phyloP scores from a whole-genome alignment of 1,140 invertebrate genomes.

The Drosophila santomea region DNA sequence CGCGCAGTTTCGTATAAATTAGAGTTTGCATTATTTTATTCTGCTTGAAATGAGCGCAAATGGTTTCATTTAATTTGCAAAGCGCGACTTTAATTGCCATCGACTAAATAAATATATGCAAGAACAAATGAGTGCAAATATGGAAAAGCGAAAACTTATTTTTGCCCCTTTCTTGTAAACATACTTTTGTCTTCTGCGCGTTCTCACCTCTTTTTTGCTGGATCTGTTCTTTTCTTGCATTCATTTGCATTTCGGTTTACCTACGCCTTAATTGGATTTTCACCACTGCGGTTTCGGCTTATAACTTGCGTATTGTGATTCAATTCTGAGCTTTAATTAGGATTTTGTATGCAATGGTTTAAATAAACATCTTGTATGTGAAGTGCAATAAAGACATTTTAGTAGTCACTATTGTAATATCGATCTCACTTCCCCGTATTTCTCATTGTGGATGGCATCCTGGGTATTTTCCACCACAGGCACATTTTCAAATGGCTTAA shows the following conservation, averaged over 20 bases:
- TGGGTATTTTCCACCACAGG: not conserved
- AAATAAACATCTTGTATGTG: no score
- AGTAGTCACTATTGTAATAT: no score
- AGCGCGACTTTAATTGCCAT: slow-evolving; percentile 70
- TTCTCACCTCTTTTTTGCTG: not conserved
- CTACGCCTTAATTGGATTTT: slow-evolving; percentile 22
- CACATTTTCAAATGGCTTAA: slow-evolving; percentile 23
- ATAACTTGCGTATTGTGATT: not conserved
- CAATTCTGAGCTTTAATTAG: no score
- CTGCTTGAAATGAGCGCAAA: slow-evolving; percentile 78
- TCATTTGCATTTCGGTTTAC: not conserved
- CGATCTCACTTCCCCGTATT: not conserved
- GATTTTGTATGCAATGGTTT: no score
- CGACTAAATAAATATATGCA: slow-evolving; percentile 51
- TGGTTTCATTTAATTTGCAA: slow-evolving; percentile 74
- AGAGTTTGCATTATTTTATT: slow-evolving; percentile 82
- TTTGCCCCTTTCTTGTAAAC: slow-evolving; percentile 14
- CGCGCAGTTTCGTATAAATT: slow-evolving; percentile 72
- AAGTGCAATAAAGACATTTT: no score
- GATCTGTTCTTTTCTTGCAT: not conserved
- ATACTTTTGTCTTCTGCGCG: slow-evolving; percentile 4
- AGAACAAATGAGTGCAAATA: slow-evolving; percentile 70
- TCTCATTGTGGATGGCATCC: not conserved
- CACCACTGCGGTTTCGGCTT: not conserved
- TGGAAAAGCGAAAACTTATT: slow-evolving; percentile 18